Evolutionary conservation across 2,888 invertebrate genomes (phyloP), one percentile per base, ranked within the genome.

Genomic region (Leuctra nigra): DNA sequence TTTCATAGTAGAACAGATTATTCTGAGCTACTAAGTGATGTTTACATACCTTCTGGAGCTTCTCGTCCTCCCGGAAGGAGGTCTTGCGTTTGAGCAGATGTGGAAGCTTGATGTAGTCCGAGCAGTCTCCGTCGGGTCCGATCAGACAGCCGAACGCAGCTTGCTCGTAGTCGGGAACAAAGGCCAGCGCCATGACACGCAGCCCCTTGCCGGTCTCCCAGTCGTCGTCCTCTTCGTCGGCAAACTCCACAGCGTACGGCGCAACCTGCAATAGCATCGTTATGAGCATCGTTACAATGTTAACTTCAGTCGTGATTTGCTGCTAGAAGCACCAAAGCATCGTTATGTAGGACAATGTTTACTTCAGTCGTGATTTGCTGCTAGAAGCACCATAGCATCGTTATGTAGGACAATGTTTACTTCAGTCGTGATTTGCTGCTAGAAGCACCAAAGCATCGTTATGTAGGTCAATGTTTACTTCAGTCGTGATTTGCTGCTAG

Each of bases 191-290:
- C 79, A 98, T 80, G 0, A 94, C 88, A 36, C 93, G 76, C 3
- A 91, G 77, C 24, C 95, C 96, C 56, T 86, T 86, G 13, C 81
- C 78, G 0, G 87, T 84, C 62, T 91, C 91, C 90, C 91, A 92
- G 60, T 94, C 94, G 56, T 95, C 93, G 55, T 92, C 91, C 55
- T 93, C 91, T 60, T 92, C 92, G 55, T 92, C 91, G 0, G 80
- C 77, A 58, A 81, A 82, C 61, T 82, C 79, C 0, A 83, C 80
- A 61, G 76, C 81, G 68, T 90, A 95, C 0, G 96, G 95, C 0
- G 91, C 87, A n/a, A 85, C 78, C 69, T 78, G 54, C 25, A n/a
- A n/a, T n/a, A n/a, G n/a, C n/a, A n/a, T n/a, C n/a, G n/a, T 25
- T 18, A 39, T 53, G 35, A 7, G 36, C 18, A 1, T 9, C 24